Conservation (phyloP, 2,888 invertebrate genomes). For the Spodoptera exigua region DNA sequence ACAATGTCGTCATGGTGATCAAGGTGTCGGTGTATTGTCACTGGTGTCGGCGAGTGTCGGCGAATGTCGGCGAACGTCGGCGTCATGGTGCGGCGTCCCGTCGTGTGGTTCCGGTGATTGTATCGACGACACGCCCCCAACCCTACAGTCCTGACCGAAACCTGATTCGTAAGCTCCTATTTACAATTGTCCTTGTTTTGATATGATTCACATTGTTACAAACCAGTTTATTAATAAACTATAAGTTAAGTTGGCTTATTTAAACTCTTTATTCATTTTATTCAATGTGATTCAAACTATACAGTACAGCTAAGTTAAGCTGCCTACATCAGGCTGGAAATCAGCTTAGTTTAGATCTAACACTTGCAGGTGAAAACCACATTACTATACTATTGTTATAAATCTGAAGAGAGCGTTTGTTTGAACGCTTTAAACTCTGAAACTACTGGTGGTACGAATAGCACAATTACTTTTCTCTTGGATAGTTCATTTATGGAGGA, state of each 20-base stretch:
- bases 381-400: too few species aligned
- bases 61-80: slow-evolving; percentile 51
- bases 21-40: slow-evolving; percentile 59
- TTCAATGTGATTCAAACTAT: too few species aligned
- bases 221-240: too few species aligned
- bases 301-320: too few species aligned
- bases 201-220: slow-evolving; percentile 1
- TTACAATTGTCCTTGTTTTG: slow-evolving; percentile 54
- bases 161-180: slow-evolving; percentile 61
- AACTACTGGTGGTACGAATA: too few species aligned
- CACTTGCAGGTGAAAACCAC: too few species aligned
- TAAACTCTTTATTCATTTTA: not conserved
- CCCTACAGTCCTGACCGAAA: slow-evolving; percentile 60
- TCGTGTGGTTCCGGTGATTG: slow-evolving; percentile 83
- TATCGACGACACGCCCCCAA: slow-evolving; percentile 71
- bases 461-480: too few species aligned
- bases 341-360: too few species aligned
- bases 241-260: slow-evolving; percentile 1
- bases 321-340: too few species aligned
- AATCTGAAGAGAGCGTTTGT: too few species aligned
- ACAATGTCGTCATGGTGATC: slow-evolving; percentile 75
- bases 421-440: too few species aligned
- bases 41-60: slow-evolving; percentile 54
- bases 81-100: slow-evolving; percentile 70
- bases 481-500: too few species aligned